Evolutionary conservation across 2,113 vertebrate species (phyloP), one percentile per base, ranked within the genome.

Genomic region (Lasiurus cinereus): DNA sequence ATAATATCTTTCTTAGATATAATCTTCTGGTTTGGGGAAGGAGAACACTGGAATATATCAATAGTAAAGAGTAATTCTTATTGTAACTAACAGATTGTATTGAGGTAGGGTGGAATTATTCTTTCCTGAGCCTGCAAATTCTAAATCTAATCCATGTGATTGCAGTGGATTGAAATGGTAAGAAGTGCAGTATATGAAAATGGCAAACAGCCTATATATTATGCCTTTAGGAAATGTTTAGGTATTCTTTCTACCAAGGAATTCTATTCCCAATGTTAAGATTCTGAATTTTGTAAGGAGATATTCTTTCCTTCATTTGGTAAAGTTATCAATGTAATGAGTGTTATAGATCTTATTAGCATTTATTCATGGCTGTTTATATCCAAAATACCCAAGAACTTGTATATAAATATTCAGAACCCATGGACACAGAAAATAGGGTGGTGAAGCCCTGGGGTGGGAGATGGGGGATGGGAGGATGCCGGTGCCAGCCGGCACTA

Each of bases 101-200:
- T 29, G 22, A 89, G 24, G 7, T 16, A 74, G 48, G 21, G 62
- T 67, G 29, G 52, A 52, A 52, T 91, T 52, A 66, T 48, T 92
- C 15, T 15, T 72, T 91, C 43, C 54, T 84, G 66, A 95, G 76
- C 33, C 43, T 76, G 14, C 14, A 50, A 43, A 43, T 79, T 8
- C 33, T 91, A 52, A 91, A 88, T 80, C 39, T 64, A 78, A 83
- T 67, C 56, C 22, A 10, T 50, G 10, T 43, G 27, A 88, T 5
- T 92, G 39, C 92, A 62, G 48, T 31, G 56, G 67, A 91, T 29
- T 84, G 84, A 92, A 67, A 33, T 70, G 46, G 50, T 83, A 83
- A 73, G 83, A 67, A 89, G 19, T 62, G 4, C 27, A 89, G 80
- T 72, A 43, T 39, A 74, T 54, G 31, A 96, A 95, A 92, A 76